A percentile compares a stretch with the other conserved stretches of the same genome.
These are phyloP conservation scores for Sesamia inferens DNA, from an alignment of 2,888 invertebrate species.

Conservation along the genomic window DNA sequence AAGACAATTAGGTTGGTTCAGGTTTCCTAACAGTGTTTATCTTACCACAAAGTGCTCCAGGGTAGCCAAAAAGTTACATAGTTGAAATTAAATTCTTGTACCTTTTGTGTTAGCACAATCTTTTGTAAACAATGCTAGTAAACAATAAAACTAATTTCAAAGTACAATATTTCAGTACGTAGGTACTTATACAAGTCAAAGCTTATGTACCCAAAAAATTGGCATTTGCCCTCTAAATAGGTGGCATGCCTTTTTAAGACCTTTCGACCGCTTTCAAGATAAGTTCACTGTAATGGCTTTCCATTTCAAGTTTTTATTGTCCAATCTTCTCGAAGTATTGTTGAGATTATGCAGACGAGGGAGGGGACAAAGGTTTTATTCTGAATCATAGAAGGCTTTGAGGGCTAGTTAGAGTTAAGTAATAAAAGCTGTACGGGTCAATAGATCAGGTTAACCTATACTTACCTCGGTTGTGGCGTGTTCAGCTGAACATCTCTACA, in stretches of 20 bases:
- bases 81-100: background rate
- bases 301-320: slow-evolving; percentile 62
- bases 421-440: background rate
- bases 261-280: slow-evolving; percentile 48
- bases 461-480: background rate
- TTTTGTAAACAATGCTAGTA: slow-evolving; percentile 4
- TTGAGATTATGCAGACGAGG: slow-evolving; percentile 51
- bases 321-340: slow-evolving; percentile 48
- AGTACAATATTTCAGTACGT: slow-evolving; percentile 35
- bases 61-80: background rate
- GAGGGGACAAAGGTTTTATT: slow-evolving; percentile 35
- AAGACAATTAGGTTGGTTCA: background rate
- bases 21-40: background rate
- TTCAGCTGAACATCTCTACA: background rate
- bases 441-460: background rate
- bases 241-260: slow-evolving; percentile 48
- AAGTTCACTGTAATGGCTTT: slow-evolving; percentile 57
- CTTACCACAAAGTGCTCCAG: background rate
- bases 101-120: background rate
- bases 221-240: slow-evolving; percentile 27
- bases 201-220: slow-evolving; percentile 24
- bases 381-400: slow-evolving; percentile 12
- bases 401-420: background rate
- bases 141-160: slow-evolving; percentile 38
- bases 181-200: slow-evolving; percentile 23